These are phyloP conservation scores for Barypeithes pellucidus DNA, from an alignment of 2,888 invertebrate species.

Conservation along the genomic window DNA sequence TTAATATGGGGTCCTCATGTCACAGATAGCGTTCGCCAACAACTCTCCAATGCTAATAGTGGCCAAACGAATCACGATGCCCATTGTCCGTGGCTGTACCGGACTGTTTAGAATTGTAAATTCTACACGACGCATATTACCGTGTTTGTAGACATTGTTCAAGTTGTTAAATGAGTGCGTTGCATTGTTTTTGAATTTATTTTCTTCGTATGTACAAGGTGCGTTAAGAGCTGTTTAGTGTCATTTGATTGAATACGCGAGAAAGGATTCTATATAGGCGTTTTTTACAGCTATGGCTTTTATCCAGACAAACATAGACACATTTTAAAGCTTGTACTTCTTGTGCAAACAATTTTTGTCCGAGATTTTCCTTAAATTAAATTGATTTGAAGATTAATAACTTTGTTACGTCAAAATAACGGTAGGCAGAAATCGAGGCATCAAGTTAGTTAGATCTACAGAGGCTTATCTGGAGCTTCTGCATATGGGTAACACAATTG, in stretches of 20 bases:
- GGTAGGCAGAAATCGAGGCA: too few species aligned
- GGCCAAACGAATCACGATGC: conserved; percentile 50
- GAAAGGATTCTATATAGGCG: conserved; percentile 23
- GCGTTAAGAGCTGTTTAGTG: not conserved
- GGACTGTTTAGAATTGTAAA: conserved; percentile 51
- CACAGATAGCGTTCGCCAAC: conserved; percentile 22
- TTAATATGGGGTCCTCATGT: too few species aligned
- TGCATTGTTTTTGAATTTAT: conserved; percentile 47
- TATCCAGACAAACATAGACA: not conserved
- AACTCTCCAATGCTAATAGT: conserved; percentile 48
- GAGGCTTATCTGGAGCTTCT: too few species aligned
- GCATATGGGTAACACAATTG: too few species aligned
- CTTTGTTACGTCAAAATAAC: too few species aligned
- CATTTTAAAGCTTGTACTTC: not conserved
- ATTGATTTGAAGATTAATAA: too few species aligned
- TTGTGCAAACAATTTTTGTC: too few species aligned
- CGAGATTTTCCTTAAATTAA: too few species aligned
- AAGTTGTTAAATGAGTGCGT: conserved; percentile 48
- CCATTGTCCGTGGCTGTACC: conserved; percentile 47
- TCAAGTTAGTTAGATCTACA: too few species aligned
- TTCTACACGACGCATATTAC: conserved; percentile 50
- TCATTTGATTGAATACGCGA: conserved; percentile 26
- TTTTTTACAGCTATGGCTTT: conserved; percentile 3
- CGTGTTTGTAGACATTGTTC: conserved; percentile 47
- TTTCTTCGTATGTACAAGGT: not conserved